Evolutionary conservation across 2,888 invertebrate genomes (phyloP).

Genomic region (Osedax fenrisi): DNA sequence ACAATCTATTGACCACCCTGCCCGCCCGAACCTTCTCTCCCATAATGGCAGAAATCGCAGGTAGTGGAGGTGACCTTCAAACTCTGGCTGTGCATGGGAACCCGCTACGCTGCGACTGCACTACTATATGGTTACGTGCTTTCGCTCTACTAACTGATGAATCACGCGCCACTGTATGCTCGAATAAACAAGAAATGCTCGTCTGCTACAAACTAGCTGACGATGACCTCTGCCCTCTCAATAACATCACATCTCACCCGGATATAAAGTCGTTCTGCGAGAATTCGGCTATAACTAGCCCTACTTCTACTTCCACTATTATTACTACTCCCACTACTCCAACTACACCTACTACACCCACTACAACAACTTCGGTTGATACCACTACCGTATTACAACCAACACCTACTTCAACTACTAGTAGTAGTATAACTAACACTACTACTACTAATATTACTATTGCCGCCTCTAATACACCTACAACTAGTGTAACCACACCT

Average conservation of each 20-base stretch:
- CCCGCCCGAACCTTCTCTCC: background rate
- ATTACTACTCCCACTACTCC: constrained; percentile 6
- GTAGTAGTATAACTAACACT: no score
- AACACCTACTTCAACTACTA: no score
- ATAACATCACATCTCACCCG: no score
- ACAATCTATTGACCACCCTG: constrained; percentile 15
- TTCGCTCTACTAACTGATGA: background rate
- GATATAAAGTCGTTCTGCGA: no score
- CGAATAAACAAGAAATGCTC: background rate
- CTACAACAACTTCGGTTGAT: background rate
- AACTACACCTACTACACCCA: constrained; percentile 1
- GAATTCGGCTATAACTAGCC: no score
- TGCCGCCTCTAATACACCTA: no score
- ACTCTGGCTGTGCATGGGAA: background rate
- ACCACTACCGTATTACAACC: background rate
- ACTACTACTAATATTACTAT: no score
- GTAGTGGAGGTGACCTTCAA: no score
- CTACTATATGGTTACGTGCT: constrained; percentile 18
- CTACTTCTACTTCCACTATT: no score
- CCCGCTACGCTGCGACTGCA: constrained; percentile 22
- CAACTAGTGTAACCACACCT: no score
- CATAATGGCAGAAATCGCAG: background rate
- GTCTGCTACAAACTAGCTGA: background rate
- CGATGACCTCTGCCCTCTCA: background rate
- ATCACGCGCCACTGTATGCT: background rate